Conservation (phyloP, 2,113 vertebrate genomes). For the Panthera leo region DNA sequence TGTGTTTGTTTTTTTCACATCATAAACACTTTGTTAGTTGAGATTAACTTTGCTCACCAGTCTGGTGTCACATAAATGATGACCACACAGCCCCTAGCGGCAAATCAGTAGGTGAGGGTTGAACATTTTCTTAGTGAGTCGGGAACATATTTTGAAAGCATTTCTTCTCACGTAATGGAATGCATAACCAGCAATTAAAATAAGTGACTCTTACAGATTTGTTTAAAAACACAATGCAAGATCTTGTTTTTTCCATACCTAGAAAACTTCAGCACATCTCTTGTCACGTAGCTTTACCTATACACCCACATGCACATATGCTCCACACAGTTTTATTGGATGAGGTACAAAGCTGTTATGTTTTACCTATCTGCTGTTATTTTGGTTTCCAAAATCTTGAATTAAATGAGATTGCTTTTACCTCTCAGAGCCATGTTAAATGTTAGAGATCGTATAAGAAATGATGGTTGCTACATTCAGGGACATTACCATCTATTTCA, state of each 20-base stretch:
- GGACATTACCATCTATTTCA: not conserved
- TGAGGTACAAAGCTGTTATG: not conserved
- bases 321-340: not conserved
- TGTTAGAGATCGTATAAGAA: not conserved
- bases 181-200: not conserved
- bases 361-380: not conserved
- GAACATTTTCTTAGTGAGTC: not conserved
- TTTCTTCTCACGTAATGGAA: not conserved
- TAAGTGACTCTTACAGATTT: not conserved
- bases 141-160: conserved; percentile 2
- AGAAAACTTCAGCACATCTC: not conserved
- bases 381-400: not conserved
- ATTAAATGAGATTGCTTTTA: not conserved
- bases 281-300: not conserved
- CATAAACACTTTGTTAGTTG: not conserved
- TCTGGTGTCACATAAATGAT: not conserved
- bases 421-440: not conserved
- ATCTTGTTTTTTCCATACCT: not conserved
- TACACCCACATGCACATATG: not conserved
- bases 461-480: not conserved
- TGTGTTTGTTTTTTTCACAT: not conserved
- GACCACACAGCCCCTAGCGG: not conserved
- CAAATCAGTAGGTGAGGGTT: not conserved
- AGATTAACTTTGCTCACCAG: not conserved
- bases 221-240: conserved; percentile 4